Evolutionary conservation across 2,113 vertebrate species (phyloP).

Genomic region (Pelodiscus sinensis): DNA sequence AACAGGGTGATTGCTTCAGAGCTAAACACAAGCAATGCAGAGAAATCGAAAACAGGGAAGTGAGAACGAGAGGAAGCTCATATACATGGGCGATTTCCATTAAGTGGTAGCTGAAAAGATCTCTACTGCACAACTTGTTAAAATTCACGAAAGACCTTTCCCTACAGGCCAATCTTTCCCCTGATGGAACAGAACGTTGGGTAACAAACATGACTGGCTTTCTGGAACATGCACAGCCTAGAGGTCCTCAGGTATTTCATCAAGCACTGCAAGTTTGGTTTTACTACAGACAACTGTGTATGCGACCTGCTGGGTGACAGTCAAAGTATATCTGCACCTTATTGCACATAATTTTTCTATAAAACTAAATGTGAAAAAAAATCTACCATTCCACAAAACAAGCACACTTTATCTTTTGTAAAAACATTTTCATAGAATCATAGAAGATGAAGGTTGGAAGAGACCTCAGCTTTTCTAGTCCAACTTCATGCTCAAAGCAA

Average conservation of each 20-base stretch:
- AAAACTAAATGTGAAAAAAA: not conserved
- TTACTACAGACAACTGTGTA: not conserved
- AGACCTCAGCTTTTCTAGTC: too few relatives aligned
- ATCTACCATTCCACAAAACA: not conserved
- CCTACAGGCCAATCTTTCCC: not conserved
- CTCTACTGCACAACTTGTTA: not conserved
- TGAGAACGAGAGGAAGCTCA: not conserved
- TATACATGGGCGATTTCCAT: not conserved
- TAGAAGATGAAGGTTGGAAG: too few relatives aligned
- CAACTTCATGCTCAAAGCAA: too few relatives aligned
- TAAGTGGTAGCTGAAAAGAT: not conserved
- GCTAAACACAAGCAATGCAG: not conserved
- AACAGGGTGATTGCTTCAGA: not conserved
- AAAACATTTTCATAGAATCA: not conserved
- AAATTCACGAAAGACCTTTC: not conserved
- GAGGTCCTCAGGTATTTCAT: not conserved
- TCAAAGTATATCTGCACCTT: not conserved
- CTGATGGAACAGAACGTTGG: not conserved
- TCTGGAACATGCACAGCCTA: not conserved
- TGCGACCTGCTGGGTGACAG: not conserved
- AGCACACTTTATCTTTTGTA: not conserved
- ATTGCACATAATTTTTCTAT: not conserved
- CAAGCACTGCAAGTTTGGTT: not conserved
- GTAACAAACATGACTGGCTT: not conserved
- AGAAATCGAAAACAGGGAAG: not conserved